Percentiles rank a stretch among this genome's conserved stretches.
Evolutionary conservation across 2,888 invertebrate species (phyloP).

Genomic region (Phalangium opilio): DNA sequence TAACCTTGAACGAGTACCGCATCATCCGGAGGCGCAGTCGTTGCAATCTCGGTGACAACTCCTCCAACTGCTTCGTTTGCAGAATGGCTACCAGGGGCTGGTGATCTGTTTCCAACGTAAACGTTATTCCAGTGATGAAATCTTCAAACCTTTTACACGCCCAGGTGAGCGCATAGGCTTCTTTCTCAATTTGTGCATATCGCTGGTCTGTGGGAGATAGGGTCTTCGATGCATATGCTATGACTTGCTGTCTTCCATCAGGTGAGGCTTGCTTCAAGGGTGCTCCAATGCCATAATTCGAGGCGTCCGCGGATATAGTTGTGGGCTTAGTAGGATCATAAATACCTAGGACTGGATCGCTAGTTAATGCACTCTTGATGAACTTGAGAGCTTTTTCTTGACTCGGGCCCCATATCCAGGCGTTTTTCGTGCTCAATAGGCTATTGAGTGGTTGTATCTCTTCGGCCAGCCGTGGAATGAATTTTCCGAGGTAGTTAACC

Average conservation of each 20-base stretch:
- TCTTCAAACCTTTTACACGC: conserved; percentile 27
- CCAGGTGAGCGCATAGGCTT: conserved; percentile 27
- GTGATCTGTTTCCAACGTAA: conserved; percentile 29
- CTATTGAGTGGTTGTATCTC: not conserved
- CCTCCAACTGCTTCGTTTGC: conserved; percentile 25
- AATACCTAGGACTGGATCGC: not conserved
- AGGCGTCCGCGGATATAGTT: conserved; percentile 13
- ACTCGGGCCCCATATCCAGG: not conserved
- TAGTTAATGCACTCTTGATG: not conserved
- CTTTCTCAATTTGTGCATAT: conserved; percentile 30
- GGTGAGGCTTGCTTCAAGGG: conserved; percentile 20
- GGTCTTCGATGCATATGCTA: conserved; percentile 22
- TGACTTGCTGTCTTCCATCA: not conserved
- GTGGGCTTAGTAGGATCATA: not conserved
- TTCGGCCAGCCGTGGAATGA: not conserved
- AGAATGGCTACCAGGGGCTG: conserved; percentile 28
- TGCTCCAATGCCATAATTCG: conserved; percentile 25
- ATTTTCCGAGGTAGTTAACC: conserved; percentile 3
- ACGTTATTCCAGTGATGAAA: conserved; percentile 24
- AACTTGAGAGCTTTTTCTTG: not conserved
- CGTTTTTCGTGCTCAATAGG: not conserved
- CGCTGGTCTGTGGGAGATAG: conserved; percentile 24
- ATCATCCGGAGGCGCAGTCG: conserved; percentile 25
- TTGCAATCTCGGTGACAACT: conserved; percentile 28
- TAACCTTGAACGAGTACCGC: conserved; percentile 23